Evolutionary conservation across 1,140 invertebrate species (phyloP).

Genomic region (Chrysoperla carnea): DNA sequence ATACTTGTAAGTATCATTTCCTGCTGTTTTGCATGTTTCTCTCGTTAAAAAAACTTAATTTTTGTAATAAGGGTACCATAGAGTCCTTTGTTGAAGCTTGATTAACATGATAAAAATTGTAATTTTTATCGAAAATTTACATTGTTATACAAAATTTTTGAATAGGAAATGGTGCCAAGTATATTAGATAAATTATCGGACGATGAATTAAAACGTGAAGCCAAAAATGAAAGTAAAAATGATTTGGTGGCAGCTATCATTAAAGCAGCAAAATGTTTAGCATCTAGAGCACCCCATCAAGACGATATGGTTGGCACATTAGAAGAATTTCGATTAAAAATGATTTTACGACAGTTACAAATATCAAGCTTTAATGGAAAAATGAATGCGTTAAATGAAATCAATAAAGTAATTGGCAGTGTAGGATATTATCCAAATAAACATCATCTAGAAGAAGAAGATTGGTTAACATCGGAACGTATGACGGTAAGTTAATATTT

Average conservation of each 20-base stretch:
- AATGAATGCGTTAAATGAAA: slow-evolving; percentile 98
- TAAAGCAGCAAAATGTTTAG: slow-evolving; percentile 74
- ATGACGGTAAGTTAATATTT: slow-evolving; percentile 57
- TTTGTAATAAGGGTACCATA: neutral
- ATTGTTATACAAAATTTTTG: no score
- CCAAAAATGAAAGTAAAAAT: slow-evolving; percentile 88
- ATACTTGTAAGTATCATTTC: slow-evolving; percentile 53
- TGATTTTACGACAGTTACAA: slow-evolving; percentile 87
- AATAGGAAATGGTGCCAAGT: slow-evolving; percentile 77
- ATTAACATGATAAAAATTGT: neutral
- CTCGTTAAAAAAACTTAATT: neutral
- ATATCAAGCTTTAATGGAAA: slow-evolving; percentile 98
- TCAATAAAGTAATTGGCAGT: slow-evolving; percentile 90
- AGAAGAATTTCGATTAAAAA: slow-evolving; percentile 90
- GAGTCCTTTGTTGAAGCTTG: no score
- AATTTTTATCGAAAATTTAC: no score
- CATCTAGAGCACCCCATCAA: slow-evolving; percentile 56
- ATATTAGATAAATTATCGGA: slow-evolving; percentile 90
- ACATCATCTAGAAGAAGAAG: slow-evolving; percentile 62
- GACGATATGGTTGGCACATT: slow-evolving; percentile 75
- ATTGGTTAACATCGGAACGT: slow-evolving; percentile 83
- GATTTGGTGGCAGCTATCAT: slow-evolving; percentile 83
- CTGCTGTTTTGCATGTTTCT: neutral
- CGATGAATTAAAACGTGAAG: slow-evolving; percentile 92
- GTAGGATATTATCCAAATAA: slow-evolving; percentile 72